Evolutionary conservation across 2,888 invertebrate genomes (phyloP).

Genomic region (Ceratothoa steindachneri): DNA sequence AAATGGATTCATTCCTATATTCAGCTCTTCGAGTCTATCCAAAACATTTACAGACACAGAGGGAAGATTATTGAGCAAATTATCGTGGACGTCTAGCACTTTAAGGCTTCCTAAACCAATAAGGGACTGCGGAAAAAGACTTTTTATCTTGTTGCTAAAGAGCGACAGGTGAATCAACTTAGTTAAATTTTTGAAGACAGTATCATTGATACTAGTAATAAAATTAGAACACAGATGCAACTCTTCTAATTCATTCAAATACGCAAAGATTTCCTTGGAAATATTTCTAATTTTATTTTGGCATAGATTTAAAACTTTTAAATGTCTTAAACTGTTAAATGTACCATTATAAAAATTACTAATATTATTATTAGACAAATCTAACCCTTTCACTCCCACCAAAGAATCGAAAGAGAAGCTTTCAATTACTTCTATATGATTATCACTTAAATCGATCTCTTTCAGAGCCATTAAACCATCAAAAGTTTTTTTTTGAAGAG

Average conservation of each 20-base stretch:
- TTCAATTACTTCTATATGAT: slow-evolving; percentile 40
- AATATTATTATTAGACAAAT: slow-evolving; percentile 40
- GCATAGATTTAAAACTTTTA: slow-evolving; percentile 31
- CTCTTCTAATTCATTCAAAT: slow-evolving; percentile 33
- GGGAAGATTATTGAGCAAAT: slow-evolving; percentile 26
- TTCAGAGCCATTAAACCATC: slow-evolving; percentile 33
- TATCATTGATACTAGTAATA: slow-evolving; percentile 24
- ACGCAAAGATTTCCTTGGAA: slow-evolving; percentile 28
- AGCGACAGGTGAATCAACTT: slow-evolving; percentile 27
- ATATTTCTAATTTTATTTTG: slow-evolving; percentile 36
- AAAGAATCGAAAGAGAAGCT: slow-evolving; percentile 32
- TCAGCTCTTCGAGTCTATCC: slow-evolving; percentile 29
- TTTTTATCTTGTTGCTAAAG: slow-evolving; percentile 33
- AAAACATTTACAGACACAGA: slow-evolving; percentile 22
- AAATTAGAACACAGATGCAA: slow-evolving; percentile 39
- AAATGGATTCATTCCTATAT: slow-evolving; percentile 36
- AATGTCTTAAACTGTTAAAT: slow-evolving; percentile 27
- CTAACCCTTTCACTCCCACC: slow-evolving; percentile 24
- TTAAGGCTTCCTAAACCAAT: slow-evolving; percentile 30
- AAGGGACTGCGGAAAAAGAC: slow-evolving; percentile 26
- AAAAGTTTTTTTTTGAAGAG: slow-evolving; percentile 33
- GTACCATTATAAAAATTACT: slow-evolving; percentile 28
- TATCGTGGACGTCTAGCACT: slow-evolving; percentile 27
- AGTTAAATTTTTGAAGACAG: slow-evolving; percentile 27
- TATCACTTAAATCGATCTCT: slow-evolving; percentile 37